Evolutionary conservation across 1,140 invertebrate genomes (phyloP), one percentile per base, ranked within the genome.

Genomic region (Pseudobourletiella spinata): DNA sequence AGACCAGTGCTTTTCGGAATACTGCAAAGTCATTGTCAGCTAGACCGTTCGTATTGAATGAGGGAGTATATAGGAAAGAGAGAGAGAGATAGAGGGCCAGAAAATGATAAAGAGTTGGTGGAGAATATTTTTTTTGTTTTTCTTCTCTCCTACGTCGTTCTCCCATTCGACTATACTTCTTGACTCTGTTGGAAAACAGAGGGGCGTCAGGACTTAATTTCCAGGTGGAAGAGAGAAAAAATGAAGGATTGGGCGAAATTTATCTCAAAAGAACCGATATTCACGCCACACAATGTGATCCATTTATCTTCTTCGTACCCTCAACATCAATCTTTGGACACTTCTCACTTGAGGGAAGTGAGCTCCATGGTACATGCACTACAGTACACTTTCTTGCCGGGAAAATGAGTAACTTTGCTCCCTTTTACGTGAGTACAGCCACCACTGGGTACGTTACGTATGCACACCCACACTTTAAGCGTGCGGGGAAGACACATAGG

Each of bases 221-320:
- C 57, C 51, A 57, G 58, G 57, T 67, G 65, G 65, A 59, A 57
- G 52, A 60, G 42, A 61, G 44, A 60, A 66, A 66, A 63, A 62
- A 67, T 60, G 61, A 67, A 50, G 54, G 58, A 67, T 61, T 67
- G 61, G 64, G 57, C 42, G 62, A 63, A 61, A 67, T 62, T 61
- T 56, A 28, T 46, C 61, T 67, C 65, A 63, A 63, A 67, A 67
- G 61, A 61, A 63, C 61, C 61, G 65, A 67, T 52, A 18, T 60
- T 50, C 54, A 57, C 50, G 46, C 65, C 65, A 63, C 65, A 67
- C 65, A 67, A 67, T 57, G 61, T 35, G 52, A 60, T 63, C 59
- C 61, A 67, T 67, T 67, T 67, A 63, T 67, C 65, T 60, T 67
- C 56, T 56, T 61, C 56, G 28, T 52, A 52, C 50, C 52, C 59